These are phyloP conservation scores for Heliconius hortense DNA, from an alignment of 2,888 invertebrate species.

Conservation along the genomic window DNA sequence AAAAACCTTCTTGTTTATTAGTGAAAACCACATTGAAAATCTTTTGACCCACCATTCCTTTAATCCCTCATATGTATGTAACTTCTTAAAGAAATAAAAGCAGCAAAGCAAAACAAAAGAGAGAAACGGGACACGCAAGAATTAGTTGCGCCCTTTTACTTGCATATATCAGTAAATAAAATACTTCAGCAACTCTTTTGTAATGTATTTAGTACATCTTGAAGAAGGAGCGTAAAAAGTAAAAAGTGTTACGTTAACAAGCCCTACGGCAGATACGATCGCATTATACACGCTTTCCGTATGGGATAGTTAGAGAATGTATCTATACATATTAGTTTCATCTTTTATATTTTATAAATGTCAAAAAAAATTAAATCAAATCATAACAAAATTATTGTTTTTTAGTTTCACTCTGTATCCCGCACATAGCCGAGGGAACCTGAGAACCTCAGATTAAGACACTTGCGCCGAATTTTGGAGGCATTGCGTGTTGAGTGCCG, in stretches of 20 bases:
- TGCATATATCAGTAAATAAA: background rate
- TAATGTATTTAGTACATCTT: background rate
- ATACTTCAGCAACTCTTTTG: background rate
- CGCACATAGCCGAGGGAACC: no score
- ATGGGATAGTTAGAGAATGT: conserved; percentile 21
- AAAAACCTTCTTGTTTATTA: no score
- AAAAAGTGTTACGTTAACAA: conserved; percentile 37
- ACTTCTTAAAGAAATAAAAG: background rate
- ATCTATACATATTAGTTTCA: background rate
- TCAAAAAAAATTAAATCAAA: background rate
- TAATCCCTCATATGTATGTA: background rate
- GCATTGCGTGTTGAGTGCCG: no score
- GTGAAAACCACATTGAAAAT: no score
- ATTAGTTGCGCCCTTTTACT: background rate
- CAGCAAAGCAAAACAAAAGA: background rate
- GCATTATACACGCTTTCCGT: conserved; percentile 42
- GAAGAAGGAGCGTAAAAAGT: conserved; percentile 18
- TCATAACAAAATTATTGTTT: no score
- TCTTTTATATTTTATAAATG: background rate
- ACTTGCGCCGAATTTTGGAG: no score
- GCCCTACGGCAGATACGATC: conserved; percentile 30
- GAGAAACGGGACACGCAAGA: background rate
- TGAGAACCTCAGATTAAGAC: no score
- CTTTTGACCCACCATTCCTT: background rate
- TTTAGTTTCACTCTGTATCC: no score